Evolutionary conservation across 2,888 invertebrate species (phyloP).

Genomic region (Xanthorhoe spadicearia): DNA sequence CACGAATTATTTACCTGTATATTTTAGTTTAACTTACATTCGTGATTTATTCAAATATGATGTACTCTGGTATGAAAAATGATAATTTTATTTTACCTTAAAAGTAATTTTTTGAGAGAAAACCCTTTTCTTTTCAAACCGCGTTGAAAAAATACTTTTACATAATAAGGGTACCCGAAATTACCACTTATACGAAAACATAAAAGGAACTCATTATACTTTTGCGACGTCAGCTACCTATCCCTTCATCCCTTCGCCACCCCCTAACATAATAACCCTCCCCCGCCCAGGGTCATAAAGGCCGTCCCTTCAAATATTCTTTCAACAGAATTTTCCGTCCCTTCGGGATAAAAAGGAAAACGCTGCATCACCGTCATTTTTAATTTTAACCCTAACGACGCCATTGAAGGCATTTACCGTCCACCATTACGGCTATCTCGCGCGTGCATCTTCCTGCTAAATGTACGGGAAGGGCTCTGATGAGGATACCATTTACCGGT

Average conservation of each 20-base stretch:
- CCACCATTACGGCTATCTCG: slow-evolving; percentile 76
- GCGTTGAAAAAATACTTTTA: slow-evolving; percentile 23
- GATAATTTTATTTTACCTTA: neutral
- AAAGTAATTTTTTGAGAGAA: neutral
- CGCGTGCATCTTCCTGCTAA: slow-evolving; percentile 71
- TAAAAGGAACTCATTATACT: slow-evolving; percentile 78
- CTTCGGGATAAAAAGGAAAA: slow-evolving; percentile 79
- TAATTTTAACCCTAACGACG: slow-evolving; percentile 82
- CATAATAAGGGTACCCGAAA: slow-evolving; percentile 31
- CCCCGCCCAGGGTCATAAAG: slow-evolving; percentile 68
- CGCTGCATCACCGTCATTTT: slow-evolving; percentile 81
- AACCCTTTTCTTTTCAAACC: slow-evolving; percentile 6
- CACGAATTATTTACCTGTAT: slow-evolving; percentile 20
- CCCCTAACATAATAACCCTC: slow-evolving; percentile 76
- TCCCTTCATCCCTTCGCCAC: slow-evolving; percentile 55
- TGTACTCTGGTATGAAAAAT: neutral
- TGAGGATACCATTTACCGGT: slow-evolving; percentile 26
- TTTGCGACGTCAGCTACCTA: slow-evolving; percentile 68
- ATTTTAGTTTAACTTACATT: slow-evolving; percentile 14
- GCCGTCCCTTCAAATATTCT: slow-evolving; percentile 78
- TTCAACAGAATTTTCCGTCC: slow-evolving; percentile 74
- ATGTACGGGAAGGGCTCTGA: slow-evolving; percentile 64
- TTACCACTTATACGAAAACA: slow-evolving; percentile 53
- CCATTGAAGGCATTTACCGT: slow-evolving; percentile 77
- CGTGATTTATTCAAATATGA: neutral